Conservation (phyloP, 2,797 vertebrate genomes). For the Acropternis orthonyx region DNA sequence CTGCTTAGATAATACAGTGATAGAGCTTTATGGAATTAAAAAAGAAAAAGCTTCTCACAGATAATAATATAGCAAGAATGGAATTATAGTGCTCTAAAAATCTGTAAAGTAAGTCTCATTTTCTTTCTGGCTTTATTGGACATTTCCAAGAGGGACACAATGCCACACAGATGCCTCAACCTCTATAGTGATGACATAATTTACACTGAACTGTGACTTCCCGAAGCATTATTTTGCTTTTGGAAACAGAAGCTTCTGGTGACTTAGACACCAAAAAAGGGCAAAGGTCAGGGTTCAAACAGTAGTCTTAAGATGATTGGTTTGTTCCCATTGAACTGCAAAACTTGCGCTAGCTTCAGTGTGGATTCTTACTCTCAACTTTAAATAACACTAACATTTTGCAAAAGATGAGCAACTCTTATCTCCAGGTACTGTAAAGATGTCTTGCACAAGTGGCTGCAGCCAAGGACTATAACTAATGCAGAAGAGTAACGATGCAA, state of each 20-base stretch:
- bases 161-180: background rate
- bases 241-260: background rate
- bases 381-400: background rate
- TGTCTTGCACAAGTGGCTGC: constrained; percentile 1
- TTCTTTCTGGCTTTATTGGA: background rate
- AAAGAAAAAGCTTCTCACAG: background rate
- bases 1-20: constrained; percentile 47
- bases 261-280: background rate
- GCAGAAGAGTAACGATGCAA: background rate
- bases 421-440: background rate
- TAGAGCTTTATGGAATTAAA: constrained; percentile 2
- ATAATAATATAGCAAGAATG: background rate
- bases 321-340: background rate
- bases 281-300: background rate
- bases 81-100: background rate
- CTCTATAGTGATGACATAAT: background rate
- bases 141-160: background rate
- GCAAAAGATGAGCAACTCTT: background rate
- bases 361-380: background rate
- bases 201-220: background rate
- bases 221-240: background rate
- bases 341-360: background rate
- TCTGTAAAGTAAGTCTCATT: background rate
- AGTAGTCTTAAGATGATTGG: background rate
- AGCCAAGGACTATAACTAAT: background rate